phyloP scores from a whole-genome alignment of 2,797 vertebrate species.

The Lutjanus argentimaculatus region DNA sequence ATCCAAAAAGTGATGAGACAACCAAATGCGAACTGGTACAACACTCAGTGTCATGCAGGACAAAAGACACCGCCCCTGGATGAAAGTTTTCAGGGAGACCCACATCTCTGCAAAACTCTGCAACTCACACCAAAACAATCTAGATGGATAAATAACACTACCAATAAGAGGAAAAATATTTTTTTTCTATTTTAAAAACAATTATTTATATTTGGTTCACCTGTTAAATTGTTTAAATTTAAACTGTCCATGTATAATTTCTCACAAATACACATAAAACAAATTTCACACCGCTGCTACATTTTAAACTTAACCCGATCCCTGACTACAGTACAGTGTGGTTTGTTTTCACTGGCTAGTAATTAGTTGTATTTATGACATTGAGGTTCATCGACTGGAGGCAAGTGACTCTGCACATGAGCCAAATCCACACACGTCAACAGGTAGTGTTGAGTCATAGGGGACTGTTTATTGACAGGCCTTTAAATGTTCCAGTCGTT shows the following conservation, averaged over 20 bases:
- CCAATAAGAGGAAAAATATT: too few species aligned
- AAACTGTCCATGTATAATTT: not conserved
- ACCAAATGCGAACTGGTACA: too few species aligned
- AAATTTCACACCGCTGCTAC: not conserved
- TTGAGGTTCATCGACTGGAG: constrained; percentile 78
- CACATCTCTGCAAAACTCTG: too few species aligned
- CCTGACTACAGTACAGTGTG: constrained; percentile 38
- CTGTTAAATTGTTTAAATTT: not conserved
- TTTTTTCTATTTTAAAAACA: not conserved
- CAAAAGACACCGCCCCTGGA: too few species aligned
- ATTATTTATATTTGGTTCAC: not conserved
- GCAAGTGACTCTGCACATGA: constrained; percentile 76
- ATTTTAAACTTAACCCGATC: constrained; percentile 24
- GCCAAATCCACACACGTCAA: constrained; percentile 77
- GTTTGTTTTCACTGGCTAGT: constrained; percentile 52
- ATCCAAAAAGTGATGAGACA: too few species aligned
- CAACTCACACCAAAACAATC: too few species aligned
- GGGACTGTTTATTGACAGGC: constrained; percentile 87
- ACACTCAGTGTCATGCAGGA: too few species aligned
- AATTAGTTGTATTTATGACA: constrained; percentile 78
- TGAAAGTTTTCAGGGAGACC: too few species aligned
- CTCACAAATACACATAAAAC: constrained; percentile 28
- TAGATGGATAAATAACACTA: too few species aligned
- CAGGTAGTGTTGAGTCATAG: constrained; percentile 81
- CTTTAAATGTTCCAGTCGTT: constrained; percentile 88